Evolutionary conservation across 2,113 vertebrate species (phyloP).

Genomic region (Oreochromis spilurus): DNA sequence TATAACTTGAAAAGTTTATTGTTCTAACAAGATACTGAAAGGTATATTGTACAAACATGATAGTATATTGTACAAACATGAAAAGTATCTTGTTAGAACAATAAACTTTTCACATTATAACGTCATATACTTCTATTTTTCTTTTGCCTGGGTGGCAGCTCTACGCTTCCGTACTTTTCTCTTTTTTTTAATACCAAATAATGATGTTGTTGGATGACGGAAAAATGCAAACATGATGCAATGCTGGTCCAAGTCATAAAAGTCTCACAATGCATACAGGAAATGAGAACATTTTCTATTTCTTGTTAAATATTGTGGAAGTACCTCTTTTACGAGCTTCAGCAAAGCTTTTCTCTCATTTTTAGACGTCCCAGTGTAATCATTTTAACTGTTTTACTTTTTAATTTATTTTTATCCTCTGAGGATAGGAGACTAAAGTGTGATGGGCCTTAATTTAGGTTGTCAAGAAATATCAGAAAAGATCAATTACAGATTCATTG

Average conservation of each 20-base stretch:
- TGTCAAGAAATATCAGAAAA: not conserved
- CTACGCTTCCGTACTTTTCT: not conserved
- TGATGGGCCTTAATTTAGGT: not conserved
- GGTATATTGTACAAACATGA: no score
- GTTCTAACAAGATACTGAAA: no score
- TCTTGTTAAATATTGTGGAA: not conserved
- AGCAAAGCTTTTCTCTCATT: not conserved
- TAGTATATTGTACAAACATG: no score
- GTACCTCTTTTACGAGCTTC: not conserved
- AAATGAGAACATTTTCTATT: not conserved
- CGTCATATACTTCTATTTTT: no score
- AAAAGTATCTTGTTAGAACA: no score
- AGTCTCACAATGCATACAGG: not conserved
- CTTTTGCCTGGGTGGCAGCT: no score
- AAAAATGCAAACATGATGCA: not conserved
- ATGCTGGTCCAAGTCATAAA: not conserved
- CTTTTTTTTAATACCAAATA: not conserved
- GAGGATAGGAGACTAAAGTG: not conserved
- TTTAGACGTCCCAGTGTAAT: not conserved
- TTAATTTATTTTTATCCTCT: not conserved
- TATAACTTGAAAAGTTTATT: no score
- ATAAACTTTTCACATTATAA: no score
- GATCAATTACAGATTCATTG: not conserved
- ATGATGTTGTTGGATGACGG: not conserved
- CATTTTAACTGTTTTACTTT: not conserved